A percentile compares a stretch with the other conserved stretches of the same genome.
phyloP scores from a whole-genome alignment of 2,113 vertebrate genomes.

The Alethe diademata region DNA sequence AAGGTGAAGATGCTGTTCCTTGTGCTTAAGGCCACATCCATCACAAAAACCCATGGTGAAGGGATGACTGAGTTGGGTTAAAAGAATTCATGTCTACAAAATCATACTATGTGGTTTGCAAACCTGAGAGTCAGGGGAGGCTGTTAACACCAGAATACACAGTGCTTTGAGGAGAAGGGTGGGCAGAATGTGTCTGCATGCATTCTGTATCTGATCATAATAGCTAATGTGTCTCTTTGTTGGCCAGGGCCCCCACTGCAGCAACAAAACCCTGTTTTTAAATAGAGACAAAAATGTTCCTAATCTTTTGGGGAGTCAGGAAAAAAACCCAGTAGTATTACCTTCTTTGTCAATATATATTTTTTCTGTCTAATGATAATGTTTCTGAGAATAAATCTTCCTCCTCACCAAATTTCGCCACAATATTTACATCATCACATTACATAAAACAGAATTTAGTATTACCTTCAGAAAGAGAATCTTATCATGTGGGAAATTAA shows the following conservation, averaged over 20 bases:
- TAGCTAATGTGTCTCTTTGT: neutral
- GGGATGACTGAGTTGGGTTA: neutral
- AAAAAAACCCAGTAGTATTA: neutral
- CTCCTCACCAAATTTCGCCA: neutral
- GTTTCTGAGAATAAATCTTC: neutral
- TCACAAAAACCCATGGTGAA: neutral
- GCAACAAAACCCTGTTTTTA: neutral
- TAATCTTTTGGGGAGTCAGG: neutral
- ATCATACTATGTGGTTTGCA: fast-evolving
- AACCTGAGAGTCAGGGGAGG: neutral
- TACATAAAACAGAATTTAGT: neutral
- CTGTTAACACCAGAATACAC: neutral
- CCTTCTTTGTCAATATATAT: neutral
- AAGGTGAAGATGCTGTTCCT: neutral
- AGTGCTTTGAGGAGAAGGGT: neutral
- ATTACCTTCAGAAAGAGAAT: neutral
- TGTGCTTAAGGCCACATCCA: neutral
- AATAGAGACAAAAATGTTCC: neutral
- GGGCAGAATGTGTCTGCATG: neutral
- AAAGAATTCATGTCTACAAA: neutral
- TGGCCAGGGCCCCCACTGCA: neutral
- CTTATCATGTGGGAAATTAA: neutral
- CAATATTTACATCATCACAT: neutral
- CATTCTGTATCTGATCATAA: neutral
- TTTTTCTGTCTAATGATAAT: neutral